These are phyloP conservation scores for rabbit (Oryctolagus cuniculus) DNA, from an alignment of 2,113 vertebrate species.

Conservation along the genomic window mOryCun1.1 NC_091443.1:18405501-18406000, in stretches of 20 bases:
- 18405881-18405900: slow-evolving; percentile 54
- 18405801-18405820: background rate
- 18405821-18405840: slow-evolving; percentile 38
- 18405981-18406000: background rate
- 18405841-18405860: slow-evolving; percentile 3
- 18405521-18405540: too few relatives aligned
- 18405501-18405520: too few relatives aligned
- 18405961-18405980: background rate
- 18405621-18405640: too few relatives aligned
- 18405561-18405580: too few relatives aligned
- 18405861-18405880: slow-evolving; percentile 53
- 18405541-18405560: too few relatives aligned
- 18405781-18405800: slow-evolving; percentile 30
- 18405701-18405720: too few relatives aligned
- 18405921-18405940: slow-evolving; percentile 32
- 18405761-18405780: slow-evolving; percentile 9
- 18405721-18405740: background rate
- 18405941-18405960: slow-evolving; percentile 34
- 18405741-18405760: slow-evolving; percentile 52
- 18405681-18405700: too few relatives aligned
- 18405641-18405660: too few relatives aligned
- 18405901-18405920: background rate
- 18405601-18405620: too few relatives aligned
- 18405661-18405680: too few relatives aligned
- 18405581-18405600: too few relatives aligned